phyloP scores from a whole-genome alignment of 2,888 invertebrate genomes.

The Stomorhina lunata region DNA sequence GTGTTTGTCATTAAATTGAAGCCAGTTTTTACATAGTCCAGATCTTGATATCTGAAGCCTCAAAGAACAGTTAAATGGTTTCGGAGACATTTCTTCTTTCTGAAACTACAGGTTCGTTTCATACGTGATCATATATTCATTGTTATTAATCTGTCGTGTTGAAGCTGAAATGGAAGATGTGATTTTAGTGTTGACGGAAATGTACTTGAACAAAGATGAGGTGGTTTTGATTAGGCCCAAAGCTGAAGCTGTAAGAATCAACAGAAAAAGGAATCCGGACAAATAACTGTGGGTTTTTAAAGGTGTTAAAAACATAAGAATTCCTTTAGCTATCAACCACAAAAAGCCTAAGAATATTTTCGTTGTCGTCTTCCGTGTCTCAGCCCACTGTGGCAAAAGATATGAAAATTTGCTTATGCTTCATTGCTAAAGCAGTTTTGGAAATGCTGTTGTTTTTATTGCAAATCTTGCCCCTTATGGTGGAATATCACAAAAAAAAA shows the following conservation, averaged over 20 bases:
- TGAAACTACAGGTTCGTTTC: no score
- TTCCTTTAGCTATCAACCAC: not conserved
- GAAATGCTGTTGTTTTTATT: not conserved
- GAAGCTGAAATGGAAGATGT: conserved; percentile 29
- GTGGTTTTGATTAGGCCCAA: conserved; percentile 27
- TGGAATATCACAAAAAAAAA: conserved; percentile 56
- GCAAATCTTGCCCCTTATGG: conserved; percentile 45
- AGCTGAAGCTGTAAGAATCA: not conserved
- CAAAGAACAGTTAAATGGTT: no score
- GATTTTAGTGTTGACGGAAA: conserved; percentile 58
- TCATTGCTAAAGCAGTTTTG: conserved; percentile 3
- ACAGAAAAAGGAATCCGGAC: not conserved
- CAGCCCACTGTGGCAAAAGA: conserved; percentile 47
- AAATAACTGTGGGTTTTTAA: conserved; percentile 45
- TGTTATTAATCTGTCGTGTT: conserved; percentile 2
- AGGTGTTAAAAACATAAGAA: conserved; percentile 46
- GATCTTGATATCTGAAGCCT: no score
- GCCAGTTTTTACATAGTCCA: no score
- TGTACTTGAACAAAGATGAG: conserved; percentile 48
- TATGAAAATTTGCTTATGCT: conserved; percentile 25
- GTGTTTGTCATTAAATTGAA: no score
- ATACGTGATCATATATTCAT: not conserved
- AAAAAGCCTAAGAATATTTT: not conserved
- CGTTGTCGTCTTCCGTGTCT: not conserved
- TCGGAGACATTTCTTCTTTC: no score